Conservation (phyloP, 1,140 invertebrate genomes). For the Lepidotrigona ventralis region DNA sequence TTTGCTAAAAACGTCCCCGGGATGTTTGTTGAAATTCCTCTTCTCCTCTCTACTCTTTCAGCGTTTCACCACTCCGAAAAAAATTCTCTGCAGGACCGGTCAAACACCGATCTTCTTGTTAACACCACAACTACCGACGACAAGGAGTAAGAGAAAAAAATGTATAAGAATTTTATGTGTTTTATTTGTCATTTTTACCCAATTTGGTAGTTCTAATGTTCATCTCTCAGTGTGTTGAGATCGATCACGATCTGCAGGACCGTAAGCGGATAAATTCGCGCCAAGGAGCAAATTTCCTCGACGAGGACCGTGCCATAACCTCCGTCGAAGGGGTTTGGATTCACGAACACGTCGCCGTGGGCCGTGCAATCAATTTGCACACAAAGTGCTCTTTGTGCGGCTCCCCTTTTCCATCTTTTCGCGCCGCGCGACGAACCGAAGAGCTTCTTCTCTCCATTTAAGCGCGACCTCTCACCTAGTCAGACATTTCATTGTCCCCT, state of each 20-base stretch:
- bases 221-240: too few relatives aligned
- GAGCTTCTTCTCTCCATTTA: conserved; percentile 22
- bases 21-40: neutral
- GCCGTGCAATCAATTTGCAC: conserved; percentile 55
- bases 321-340: conserved; percentile 19
- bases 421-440: neutral
- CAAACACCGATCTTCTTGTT: too few relatives aligned
- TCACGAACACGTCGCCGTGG: conserved; percentile 7
- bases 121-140: too few relatives aligned
- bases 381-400: conserved; percentile 55
- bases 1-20: too few relatives aligned
- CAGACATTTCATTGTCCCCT: conserved; percentile 26
- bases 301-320: neutral
- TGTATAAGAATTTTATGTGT: too few relatives aligned
- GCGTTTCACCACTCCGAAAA: too few relatives aligned
- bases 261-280: conserved; percentile 1
- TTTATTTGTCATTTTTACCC: too few relatives aligned
- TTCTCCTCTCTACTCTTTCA: neutral
- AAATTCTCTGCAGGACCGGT: too few relatives aligned
- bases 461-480: conserved; percentile 32
- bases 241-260: too few relatives aligned
- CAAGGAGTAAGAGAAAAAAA: too few relatives aligned
- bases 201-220: too few relatives aligned
- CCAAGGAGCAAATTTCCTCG: conserved; percentile 25
- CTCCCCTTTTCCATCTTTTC: conserved; percentile 30